Conservation (phyloP, 1,140 invertebrate genomes). For the Melitaea cinxia region DNA sequence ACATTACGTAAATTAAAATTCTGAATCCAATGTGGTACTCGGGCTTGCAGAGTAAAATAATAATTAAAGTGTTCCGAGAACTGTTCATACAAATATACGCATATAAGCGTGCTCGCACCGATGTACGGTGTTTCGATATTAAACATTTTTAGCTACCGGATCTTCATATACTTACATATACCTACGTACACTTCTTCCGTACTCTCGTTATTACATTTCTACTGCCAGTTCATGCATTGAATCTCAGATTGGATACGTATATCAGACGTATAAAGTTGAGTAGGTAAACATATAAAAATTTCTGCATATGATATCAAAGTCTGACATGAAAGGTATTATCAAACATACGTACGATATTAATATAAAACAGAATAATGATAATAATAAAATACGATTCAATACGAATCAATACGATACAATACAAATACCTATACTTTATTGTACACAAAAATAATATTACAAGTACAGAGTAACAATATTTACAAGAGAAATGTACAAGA, state of each 20-base stretch:
- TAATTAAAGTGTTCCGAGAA: constrained; percentile 15
- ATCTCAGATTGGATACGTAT: background rate
- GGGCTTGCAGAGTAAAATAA: constrained; percentile 1
- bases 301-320: no score
- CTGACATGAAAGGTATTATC: no score
- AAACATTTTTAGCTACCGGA: background rate
- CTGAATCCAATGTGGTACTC: background rate
- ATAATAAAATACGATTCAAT: no score
- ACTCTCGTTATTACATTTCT: background rate
- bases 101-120: background rate
- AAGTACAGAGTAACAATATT: no score
- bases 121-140: constrained; percentile 3
- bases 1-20: background rate
- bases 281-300: background rate
- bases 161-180: no score
- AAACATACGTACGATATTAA: no score
- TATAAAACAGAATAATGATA: no score
- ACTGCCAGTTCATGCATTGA: background rate
- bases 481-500: no score
- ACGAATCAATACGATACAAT: no score
- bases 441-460: no score
- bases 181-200: background rate
- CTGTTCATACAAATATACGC: background rate
- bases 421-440: no score
- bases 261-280: background rate